Evolutionary conservation across 2,888 invertebrate species (phyloP), one percentile per base, ranked within the genome.

Genomic region (Apoderus coryli): DNA sequence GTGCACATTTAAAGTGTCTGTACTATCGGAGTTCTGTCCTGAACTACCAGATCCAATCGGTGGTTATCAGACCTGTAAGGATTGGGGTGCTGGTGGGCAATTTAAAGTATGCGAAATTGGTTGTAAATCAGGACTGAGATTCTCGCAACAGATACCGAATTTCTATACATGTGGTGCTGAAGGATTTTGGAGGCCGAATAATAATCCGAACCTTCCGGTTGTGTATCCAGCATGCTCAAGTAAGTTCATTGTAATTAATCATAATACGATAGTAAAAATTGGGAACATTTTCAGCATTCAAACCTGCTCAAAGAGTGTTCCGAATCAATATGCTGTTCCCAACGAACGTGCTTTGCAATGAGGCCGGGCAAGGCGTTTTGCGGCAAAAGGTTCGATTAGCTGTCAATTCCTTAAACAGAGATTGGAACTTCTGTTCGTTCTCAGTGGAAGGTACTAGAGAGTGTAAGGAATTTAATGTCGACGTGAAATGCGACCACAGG

Each of bases 121-220:
- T 27, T 90, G 90, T 48, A 81, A 85, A 43, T 60, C 72, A 33
- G 85, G 86, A n/a, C 62, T 88, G 4, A 67, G 81, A 42, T 96
- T 96, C 64, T 89, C 92, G 0, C 82, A 88, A 52, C 73, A 76
- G 33, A 84, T 92, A n/a, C 92, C 95, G 2, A 81, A 85, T 43
- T 95, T 95, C 67, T 96, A 92, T 56, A 89, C 89, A 2, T 96
- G 96, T 52, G 93, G 92, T n/a, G 85, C 84, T 31, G 93, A 95
- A 72, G 96, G 95, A 22, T 85, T 89, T 60, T 96, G 95, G 96
- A 68, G 90, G 44, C 93, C 93, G 29, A 86, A 85, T 1, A 64
- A 62, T 19, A 76, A 85, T 49, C 82, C 86, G 5, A 69, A 67
- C 26, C 63, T 81, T 45, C 82, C 86, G 15, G 61, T 89, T 41